These are phyloP conservation scores for Calephelis nemesis DNA, from an alignment of 1,140 invertebrate genomes.

Conservation along the genomic window DNA sequence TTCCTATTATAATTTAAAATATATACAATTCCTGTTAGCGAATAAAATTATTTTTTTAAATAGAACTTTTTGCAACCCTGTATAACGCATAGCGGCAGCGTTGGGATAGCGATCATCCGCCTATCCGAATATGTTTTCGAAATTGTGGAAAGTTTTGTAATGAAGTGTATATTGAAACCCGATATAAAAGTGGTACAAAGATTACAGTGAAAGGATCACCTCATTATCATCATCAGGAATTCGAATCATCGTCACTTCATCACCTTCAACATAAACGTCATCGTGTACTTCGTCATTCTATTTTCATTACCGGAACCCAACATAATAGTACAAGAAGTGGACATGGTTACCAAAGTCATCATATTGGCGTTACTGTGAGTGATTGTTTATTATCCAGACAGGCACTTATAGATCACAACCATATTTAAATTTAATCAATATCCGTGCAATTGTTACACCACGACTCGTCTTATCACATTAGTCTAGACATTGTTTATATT, in stretches of 20 bases:
- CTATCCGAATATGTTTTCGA: neutral
- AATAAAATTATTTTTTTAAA: neutral
- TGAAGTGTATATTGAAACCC: too few relatives aligned
- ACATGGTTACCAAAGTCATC: neutral
- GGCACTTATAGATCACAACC: neutral
- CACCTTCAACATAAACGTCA: too few relatives aligned
- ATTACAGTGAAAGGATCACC: neutral
- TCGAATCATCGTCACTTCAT: too few relatives aligned
- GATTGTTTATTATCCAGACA: neutral
- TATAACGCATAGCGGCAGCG: constrained; percentile 7
- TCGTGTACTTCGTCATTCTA: too few relatives aligned
- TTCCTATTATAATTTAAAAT: too few relatives aligned
- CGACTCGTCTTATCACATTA: too few relatives aligned
- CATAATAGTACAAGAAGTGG: too few relatives aligned
- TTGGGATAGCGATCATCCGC: neutral
- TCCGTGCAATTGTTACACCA: neutral
- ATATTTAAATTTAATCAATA: neutral
- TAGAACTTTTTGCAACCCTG: neutral
- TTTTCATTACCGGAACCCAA: neutral
- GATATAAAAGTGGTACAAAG: neutral
- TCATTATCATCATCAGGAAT: neutral
- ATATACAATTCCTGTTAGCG: too few relatives aligned
- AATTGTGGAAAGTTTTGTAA: neutral
- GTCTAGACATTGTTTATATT: too few relatives aligned
- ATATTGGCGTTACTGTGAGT: neutral